Conservation (phyloP, 2,113 vertebrate genomes). For the Blennius ocellaris region DNA sequence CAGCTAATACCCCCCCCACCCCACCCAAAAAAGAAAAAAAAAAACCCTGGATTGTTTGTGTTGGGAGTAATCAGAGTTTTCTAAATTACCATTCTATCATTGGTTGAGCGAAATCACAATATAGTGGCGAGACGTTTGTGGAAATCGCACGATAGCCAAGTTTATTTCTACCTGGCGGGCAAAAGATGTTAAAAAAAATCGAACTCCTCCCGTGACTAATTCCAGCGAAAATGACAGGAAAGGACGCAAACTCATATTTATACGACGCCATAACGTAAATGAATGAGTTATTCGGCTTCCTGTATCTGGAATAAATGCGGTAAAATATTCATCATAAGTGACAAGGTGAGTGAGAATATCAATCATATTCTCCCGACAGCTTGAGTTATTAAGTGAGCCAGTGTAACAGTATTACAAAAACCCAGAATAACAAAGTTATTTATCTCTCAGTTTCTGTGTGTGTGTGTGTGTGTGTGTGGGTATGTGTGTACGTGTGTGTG, state of each 20-base stretch:
- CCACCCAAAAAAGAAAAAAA: too few species aligned
- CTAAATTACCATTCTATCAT: constrained; percentile 72
- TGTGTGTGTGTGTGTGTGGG: constrained; percentile 2
- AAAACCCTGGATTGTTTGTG: constrained; percentile 78
- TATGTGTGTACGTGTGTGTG: constrained; percentile 23
- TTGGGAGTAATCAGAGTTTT: constrained; percentile 74
- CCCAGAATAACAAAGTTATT: constrained; percentile 81
- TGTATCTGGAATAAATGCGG: constrained; percentile 51
- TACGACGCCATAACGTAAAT: constrained; percentile 69
- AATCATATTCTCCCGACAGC: constrained; percentile 77
- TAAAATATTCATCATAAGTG: constrained; percentile 78
- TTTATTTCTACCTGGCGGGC: too few species aligned
- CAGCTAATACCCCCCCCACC: constrained; percentile 75
- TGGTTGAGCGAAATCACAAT: constrained; percentile 69
- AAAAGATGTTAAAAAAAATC: too few species aligned
- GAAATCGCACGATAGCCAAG: too few species aligned
- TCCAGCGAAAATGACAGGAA: constrained; percentile 40
- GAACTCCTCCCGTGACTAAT: constrained; percentile 15
- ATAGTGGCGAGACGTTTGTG: constrained; percentile 19
- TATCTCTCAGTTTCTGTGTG: constrained; percentile 60
- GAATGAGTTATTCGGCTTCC: constrained; percentile 63
- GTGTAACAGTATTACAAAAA: constrained; percentile 78
- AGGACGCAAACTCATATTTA: constrained; percentile 63
- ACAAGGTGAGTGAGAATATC: constrained; percentile 82
- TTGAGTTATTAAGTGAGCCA: constrained; percentile 82